These are phyloP conservation scores for Deladenus siricidicola DNA, from an alignment of 2,888 invertebrate species.

Conservation along the genomic window DNA sequence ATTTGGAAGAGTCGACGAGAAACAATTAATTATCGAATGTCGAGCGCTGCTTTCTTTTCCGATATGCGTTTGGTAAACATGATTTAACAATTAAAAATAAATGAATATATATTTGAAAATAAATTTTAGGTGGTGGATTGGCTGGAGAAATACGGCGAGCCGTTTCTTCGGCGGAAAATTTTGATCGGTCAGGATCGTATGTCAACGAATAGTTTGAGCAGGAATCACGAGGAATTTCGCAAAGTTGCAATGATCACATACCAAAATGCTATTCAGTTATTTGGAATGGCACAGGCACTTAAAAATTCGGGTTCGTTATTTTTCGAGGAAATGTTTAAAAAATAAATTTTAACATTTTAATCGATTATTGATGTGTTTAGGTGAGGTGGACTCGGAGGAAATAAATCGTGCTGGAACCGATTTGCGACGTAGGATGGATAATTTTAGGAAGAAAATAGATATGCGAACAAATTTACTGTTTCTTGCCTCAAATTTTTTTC, in stretches of 20 bases:
- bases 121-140: conserved; percentile 39
- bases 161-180: conserved; percentile 41
- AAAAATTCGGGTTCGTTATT: conserved; percentile 26
- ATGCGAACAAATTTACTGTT: conserved; percentile 26
- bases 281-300: conserved; percentile 32
- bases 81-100: too few relatives aligned
- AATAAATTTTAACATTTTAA: conserved; percentile 1
- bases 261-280: conserved; percentile 41
- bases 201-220: conserved; percentile 27
- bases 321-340: conserved; percentile 2
- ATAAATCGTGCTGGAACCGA: conserved; percentile 22
- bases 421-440: conserved; percentile 20
- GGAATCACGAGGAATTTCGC: conserved; percentile 41
- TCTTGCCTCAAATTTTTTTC: conserved; percentile 41
- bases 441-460: conserved; percentile 28
- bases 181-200: conserved; percentile 36
- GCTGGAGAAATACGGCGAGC: conserved; percentile 50
- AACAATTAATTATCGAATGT: conserved; percentile 8
- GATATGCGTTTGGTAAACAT: conserved; percentile 9
- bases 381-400: conserved; percentile 19
- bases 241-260: conserved; percentile 46
- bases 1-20: conserved; percentile 16
- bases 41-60: conserved; percentile 10
- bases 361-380: conserved; percentile 16
- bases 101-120: background rate